Conservation (phyloP, 2,113 vertebrate species). For the Lycocorax pyrrhopterus region DNA sequence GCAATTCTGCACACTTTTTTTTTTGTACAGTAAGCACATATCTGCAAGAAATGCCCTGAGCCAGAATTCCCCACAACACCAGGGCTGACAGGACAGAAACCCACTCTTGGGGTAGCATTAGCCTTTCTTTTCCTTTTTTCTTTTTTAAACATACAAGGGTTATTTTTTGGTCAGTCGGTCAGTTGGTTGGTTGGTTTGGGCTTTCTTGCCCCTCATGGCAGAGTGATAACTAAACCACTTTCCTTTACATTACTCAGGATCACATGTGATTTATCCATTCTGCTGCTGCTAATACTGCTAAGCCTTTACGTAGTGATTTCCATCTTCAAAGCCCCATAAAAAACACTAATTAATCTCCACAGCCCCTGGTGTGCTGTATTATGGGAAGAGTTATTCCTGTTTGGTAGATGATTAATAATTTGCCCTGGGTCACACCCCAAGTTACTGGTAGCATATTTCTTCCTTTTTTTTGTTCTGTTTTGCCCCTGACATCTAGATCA, state of each 20-base stretch:
- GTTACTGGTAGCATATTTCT: neutral
- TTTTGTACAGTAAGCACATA: conserved; percentile 16
- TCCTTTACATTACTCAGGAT: conserved; percentile 2
- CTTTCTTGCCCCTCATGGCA: neutral
- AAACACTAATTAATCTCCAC: conserved; percentile 53
- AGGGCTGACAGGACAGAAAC: neutral
- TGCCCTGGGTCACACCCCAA: neutral
- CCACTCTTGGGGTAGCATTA: neutral
- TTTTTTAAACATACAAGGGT: neutral
- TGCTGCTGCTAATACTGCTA: conserved; percentile 7
- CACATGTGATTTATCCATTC: conserved; percentile 5
- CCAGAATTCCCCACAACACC: neutral
- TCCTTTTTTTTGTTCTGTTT: neutral
- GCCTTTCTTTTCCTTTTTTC: neutral
- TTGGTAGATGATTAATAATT: conserved; percentile 4
- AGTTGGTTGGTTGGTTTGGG: neutral
- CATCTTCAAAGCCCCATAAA: conserved; percentile 43
- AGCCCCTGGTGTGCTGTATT: neutral
- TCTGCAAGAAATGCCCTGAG: neutral
- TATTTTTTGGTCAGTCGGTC: rapidly evolving
- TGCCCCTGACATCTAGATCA: neutral
- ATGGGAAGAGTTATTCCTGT: conserved; percentile 17
- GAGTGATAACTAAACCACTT: neutral
- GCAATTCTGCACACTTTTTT: conserved; percentile 21
- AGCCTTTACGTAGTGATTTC: conserved; percentile 15